A percentile compares a stretch with the other conserved stretches of the same genome.
These are phyloP conservation scores for Crioceris asparagi DNA, from an alignment of 2,888 invertebrate species.

Conservation along the genomic window DNA sequence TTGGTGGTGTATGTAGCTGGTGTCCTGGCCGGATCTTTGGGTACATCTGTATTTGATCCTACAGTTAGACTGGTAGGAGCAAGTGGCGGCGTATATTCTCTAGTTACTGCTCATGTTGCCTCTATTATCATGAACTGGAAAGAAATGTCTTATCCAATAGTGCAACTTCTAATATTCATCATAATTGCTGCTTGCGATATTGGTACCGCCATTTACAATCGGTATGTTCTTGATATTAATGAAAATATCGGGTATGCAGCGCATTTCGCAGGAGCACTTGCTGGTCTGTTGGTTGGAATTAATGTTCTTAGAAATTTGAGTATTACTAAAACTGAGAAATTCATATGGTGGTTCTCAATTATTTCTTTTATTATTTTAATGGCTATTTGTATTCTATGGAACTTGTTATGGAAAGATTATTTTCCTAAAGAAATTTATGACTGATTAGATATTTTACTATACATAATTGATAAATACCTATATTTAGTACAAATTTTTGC, in stretches of 20 bases:
- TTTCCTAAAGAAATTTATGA: conserved; percentile 17
- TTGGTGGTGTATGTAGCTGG: conserved; percentile 74
- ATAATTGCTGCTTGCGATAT: conserved; percentile 74
- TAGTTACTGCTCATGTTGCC: conserved; percentile 30
- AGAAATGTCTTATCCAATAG: conserved; percentile 89
- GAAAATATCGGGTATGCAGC: conserved; percentile 89
- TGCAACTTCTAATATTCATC: conserved; percentile 74
- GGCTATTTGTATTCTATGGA: conserved; percentile 39
- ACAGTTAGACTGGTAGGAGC: conserved; percentile 81
- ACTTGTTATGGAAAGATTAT: conserved; percentile 23
- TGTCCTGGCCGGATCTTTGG: conserved; percentile 75
- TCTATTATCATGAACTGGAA: conserved; percentile 63
- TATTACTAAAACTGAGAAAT: conserved; percentile 48
- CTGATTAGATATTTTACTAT: no score
- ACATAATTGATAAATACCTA: no score
- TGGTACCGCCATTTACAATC: conserved; percentile 82
- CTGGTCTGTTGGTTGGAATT: conserved; percentile 64
- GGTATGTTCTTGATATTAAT: conserved; percentile 58
- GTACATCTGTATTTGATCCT: conserved; percentile 75
- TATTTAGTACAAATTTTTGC: no score
- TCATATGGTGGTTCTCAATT: conserved; percentile 59
- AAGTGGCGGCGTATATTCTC: conserved; percentile 89
- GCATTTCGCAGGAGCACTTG: conserved; percentile 66
- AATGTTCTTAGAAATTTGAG: conserved; percentile 52
- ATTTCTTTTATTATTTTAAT: conserved; percentile 59